Percentiles rank a stretch among this genome's conserved stretches.
These are phyloP conservation scores for Hydrolagus colliei DNA, from an alignment of 2,797 vertebrate genomes.

Conservation along the genomic window DNA sequence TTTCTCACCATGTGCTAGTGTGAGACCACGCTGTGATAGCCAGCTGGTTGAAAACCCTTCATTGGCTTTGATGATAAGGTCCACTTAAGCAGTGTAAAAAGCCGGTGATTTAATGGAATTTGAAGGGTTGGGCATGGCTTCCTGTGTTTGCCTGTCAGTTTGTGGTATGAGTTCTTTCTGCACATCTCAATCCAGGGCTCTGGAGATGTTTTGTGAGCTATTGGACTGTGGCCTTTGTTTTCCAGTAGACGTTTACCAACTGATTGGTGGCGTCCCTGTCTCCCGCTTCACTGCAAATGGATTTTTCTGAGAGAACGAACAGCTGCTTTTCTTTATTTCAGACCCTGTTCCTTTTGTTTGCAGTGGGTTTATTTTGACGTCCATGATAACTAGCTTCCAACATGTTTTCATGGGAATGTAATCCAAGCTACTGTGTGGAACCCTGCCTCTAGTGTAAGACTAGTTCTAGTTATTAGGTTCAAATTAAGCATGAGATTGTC, in stretches of 20 bases:
- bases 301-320: conserved; percentile 24
- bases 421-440: conserved; percentile 24
- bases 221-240: conserved; percentile 19
- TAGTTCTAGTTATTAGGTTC: not conserved
- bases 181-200: conserved; percentile 13
- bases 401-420: conserved; percentile 26
- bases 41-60: not conserved
- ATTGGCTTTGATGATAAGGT: conserved; percentile 19
- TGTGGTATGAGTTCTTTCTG: conserved; percentile 24
- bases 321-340: conserved; percentile 23
- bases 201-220: not conserved
- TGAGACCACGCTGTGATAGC: conserved; percentile 5
- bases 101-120: conserved; percentile 20
- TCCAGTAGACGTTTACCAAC: conserved; percentile 13
- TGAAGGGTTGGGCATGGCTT: conserved; percentile 8
- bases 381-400: conserved; percentile 21
- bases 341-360: conserved; percentile 6
- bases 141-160: conserved; percentile 25
- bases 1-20: not conserved
- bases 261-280: conserved; percentile 31
- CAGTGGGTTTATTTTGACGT: conserved; percentile 28
- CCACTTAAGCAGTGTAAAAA: conserved; percentile 14
- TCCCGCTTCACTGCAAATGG: conserved; percentile 26
- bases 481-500: not conserved
- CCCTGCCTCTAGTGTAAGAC: not conserved